phyloP scores from a whole-genome alignment of 1,140 invertebrate genomes.

The Formica exsecta region DNA sequence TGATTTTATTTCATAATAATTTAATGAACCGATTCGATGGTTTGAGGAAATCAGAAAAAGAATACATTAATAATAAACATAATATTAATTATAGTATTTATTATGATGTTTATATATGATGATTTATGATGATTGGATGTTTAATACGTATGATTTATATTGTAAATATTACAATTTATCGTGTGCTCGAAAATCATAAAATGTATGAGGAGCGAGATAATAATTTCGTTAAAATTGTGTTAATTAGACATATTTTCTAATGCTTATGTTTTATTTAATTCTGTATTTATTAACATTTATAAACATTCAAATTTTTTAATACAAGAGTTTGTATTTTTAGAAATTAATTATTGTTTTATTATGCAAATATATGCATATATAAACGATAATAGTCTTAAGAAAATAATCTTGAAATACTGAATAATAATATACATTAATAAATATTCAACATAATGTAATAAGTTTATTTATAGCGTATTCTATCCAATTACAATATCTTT shows the following conservation, averaged over 20 bases:
- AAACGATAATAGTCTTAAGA: background rate
- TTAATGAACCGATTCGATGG: background rate
- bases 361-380: background rate
- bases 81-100: background rate
- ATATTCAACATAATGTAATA: conserved; percentile 14
- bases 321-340: too few species aligned
- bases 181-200: background rate
- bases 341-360: too few species aligned
- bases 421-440: conserved; percentile 25
- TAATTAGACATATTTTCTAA: background rate
- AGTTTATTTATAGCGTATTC: background rate
- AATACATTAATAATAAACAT: background rate
- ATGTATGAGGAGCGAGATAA: background rate
- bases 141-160: background rate
- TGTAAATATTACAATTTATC: conserved; percentile 3
- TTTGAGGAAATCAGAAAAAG: background rate
- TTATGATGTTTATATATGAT: background rate
- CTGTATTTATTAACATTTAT: too few species aligned
- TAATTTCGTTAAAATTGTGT: conserved; percentile 6
- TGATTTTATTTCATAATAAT: background rate
- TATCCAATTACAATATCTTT: background rate
- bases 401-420: background rate
- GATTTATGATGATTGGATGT: background rate
- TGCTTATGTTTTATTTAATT: too few species aligned
- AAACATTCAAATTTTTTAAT: too few species aligned